phyloP scores from a whole-genome alignment of 2,888 invertebrate species.

The Lampropteryx suffumata region DNA sequence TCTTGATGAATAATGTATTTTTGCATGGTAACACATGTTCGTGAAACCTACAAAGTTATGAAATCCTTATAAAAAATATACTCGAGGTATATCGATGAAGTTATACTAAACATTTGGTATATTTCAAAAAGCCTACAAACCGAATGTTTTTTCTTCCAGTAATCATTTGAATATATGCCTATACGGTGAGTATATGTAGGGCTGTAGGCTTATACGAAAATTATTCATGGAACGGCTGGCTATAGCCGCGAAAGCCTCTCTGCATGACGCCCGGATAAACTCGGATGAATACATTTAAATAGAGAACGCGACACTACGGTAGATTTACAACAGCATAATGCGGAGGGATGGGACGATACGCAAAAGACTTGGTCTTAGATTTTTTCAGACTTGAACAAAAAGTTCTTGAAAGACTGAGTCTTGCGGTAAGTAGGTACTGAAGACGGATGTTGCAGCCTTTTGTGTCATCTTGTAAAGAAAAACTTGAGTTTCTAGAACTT shows the following conservation, averaged over 20 bases:
- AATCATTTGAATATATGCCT: conserved; percentile 17
- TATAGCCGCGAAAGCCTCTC: conserved; percentile 66
- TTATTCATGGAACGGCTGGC: conserved; percentile 68
- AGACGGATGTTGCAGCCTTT: too few species aligned
- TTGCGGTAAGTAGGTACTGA: too few species aligned
- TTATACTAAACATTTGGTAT: too few species aligned
- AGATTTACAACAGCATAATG: conserved; percentile 78
- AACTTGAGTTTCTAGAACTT: too few species aligned
- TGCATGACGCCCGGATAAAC: conserved; percentile 77
- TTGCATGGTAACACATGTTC: too few species aligned
- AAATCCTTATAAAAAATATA: too few species aligned
- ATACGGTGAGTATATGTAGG: conserved; percentile 39
- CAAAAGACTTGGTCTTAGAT: conserved; percentile 11
- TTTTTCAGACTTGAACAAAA: neutral
- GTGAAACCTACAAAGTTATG: too few species aligned
- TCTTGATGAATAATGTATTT: too few species aligned
- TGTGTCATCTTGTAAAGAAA: too few species aligned
- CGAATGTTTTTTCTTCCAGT: neutral
- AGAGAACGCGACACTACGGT: conserved; percentile 76
- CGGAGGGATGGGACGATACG: conserved; percentile 35
- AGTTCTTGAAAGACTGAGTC: too few species aligned
- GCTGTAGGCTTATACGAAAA: conserved; percentile 65
- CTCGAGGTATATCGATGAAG: too few species aligned
- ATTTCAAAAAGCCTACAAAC: conserved; percentile 7
- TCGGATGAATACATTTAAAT: conserved; percentile 82